These are phyloP conservation scores for Aptenodytes forsteri DNA, from an alignment of 2,113 vertebrate genomes.

Conservation along the genomic window DNA sequence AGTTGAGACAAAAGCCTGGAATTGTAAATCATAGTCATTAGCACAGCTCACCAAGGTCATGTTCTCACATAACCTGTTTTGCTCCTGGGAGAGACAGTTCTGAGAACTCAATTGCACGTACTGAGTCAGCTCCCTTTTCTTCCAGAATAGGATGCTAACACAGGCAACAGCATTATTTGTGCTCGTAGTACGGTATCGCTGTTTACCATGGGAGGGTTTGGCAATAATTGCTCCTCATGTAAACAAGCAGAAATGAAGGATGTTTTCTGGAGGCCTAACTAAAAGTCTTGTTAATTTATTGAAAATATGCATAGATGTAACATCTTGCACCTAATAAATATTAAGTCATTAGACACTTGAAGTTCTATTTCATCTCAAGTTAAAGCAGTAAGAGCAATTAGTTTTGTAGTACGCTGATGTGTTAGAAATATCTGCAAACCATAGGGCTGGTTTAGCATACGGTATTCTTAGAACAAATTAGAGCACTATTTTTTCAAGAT, in stretches of 20 bases:
- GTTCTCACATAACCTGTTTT: conserved; percentile 34
- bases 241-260: background rate
- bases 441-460: background rate
- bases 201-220: background rate
- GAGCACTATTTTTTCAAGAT: background rate
- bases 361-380: background rate
- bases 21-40: background rate
- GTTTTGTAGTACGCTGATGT: background rate
- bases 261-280: background rate
- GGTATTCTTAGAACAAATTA: background rate
- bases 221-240: background rate
- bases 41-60: background rate
- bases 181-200: background rate
- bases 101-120: background rate
- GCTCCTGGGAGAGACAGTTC: background rate
- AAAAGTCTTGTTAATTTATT: background rate
- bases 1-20: background rate
- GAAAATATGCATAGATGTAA: background rate
- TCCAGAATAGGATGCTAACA: background rate
- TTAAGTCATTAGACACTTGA: background rate
- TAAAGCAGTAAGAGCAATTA: background rate
- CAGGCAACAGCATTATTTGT: background rate
- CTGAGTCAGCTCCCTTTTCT: conserved; percentile 5
- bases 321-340: background rate
- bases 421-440: background rate